Conservation (phyloP, 2,888 invertebrate species). For the Dicycla oo region DNA sequence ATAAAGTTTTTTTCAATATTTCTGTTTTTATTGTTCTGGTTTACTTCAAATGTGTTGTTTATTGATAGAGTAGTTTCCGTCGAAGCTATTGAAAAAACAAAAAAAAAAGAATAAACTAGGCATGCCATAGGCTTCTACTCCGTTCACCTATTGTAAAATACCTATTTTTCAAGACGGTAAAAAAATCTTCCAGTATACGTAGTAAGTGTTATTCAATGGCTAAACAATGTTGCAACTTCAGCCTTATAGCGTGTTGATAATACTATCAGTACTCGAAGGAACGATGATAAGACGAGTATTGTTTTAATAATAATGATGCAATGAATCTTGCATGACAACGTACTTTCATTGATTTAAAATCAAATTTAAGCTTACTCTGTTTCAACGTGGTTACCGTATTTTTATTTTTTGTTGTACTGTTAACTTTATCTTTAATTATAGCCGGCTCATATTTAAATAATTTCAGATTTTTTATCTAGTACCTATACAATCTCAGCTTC, state of each 20-base stretch:
- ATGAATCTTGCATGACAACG: constrained; percentile 32
- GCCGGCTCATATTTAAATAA: neutral
- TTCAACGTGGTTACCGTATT: constrained; percentile 10
- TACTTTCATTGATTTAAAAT: constrained; percentile 20
- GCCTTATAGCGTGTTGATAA: constrained; percentile 38
- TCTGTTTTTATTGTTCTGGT: no score
- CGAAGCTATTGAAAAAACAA: no score
- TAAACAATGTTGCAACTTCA: constrained; percentile 40
- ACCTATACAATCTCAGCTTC: no score
- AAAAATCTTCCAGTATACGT: no score
- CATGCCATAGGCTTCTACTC: no score
- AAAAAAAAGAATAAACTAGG: no score
- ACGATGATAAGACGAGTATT: constrained; percentile 48
- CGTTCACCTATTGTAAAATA: no score
- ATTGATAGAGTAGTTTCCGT: no score
- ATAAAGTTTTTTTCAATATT: no score
- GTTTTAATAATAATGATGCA: constrained; percentile 63
- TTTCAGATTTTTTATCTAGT: neutral
- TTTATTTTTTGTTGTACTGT: neutral
- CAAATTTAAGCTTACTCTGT: constrained; percentile 19
- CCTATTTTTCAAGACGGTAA: no score
- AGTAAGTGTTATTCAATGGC: constrained; percentile 19
- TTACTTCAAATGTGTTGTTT: no score
- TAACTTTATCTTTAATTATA: neutral
- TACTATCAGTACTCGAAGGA: constrained; percentile 42